These are phyloP conservation scores for Cheirogaleus major DNA, from an alignment of 2,797 vertebrate species.

Conservation along the genomic window DNA sequence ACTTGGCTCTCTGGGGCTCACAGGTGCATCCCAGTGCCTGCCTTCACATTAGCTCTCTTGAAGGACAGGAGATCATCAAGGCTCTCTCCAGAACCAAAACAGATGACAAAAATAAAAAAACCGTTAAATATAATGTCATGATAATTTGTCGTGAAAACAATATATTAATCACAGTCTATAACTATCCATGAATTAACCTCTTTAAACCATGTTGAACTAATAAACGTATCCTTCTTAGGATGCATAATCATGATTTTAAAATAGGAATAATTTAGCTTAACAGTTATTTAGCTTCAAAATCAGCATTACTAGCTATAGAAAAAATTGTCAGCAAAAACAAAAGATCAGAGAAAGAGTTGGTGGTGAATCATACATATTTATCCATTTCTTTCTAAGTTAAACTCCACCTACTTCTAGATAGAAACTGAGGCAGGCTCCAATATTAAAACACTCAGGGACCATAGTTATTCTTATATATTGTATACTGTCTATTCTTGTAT, in stretches of 20 bases:
- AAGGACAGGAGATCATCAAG: neutral
- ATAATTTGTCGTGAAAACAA: neutral
- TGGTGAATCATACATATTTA: neutral
- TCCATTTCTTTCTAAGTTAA: neutral
- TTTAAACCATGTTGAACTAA: neutral
- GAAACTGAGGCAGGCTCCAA: neutral
- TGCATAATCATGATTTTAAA: constrained; percentile 4
- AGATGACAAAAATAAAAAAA: neutral
- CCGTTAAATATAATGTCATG: neutral
- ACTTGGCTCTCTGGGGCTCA: neutral
- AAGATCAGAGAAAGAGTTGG: neutral
- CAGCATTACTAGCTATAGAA: neutral
- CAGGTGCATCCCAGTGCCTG: neutral
- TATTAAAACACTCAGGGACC: neutral
- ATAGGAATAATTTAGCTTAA: neutral
- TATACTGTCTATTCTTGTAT: too few relatives aligned
- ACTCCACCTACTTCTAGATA: neutral
- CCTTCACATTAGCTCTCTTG: neutral
- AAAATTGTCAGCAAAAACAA: neutral
- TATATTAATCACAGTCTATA: neutral
- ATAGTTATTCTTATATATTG: neutral
- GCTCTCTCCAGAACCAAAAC: neutral
- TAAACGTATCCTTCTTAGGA: neutral
- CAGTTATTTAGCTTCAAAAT: neutral
- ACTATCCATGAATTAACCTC: neutral